phyloP scores from a whole-genome alignment of 2,113 vertebrate genomes.

The Brachyhypopomus gauderio region DNA sequence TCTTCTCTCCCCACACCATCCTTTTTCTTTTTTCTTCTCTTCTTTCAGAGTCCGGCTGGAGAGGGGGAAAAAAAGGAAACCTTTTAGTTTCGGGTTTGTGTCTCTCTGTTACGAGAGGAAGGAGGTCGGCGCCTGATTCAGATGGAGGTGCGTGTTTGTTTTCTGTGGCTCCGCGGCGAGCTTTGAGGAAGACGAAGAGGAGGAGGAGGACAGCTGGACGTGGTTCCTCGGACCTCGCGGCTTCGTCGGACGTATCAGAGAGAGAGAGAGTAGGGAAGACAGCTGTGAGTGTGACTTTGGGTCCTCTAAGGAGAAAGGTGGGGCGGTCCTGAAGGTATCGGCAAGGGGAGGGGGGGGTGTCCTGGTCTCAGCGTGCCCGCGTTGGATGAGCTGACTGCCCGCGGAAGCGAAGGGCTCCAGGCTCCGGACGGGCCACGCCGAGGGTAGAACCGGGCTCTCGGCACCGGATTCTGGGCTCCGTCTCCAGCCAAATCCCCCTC shows the following conservation, averaged over 20 bases:
- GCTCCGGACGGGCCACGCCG: constrained; percentile 30
- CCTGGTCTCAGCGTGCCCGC: constrained; percentile 22
- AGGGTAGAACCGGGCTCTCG: constrained; percentile 54
- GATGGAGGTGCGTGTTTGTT: constrained; percentile 68
- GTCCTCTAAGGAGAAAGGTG: constrained; percentile 36
- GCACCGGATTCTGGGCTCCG: constrained; percentile 39
- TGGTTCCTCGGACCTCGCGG: constrained; percentile 56
- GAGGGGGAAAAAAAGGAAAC: constrained; percentile 61
- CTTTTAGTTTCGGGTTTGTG: constrained; percentile 47
- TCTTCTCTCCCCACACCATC: constrained; percentile 31
- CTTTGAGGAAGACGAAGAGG: constrained; percentile 47
- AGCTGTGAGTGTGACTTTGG: constrained; percentile 37
- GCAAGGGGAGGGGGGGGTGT: constrained; percentile 53
- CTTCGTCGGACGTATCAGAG: constrained; percentile 40
- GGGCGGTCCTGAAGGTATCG: constrained; percentile 13
- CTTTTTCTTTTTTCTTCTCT: constrained; percentile 26
- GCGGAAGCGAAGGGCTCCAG: constrained; percentile 48
- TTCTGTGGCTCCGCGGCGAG: constrained; percentile 62
- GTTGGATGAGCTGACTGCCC: constrained; percentile 43
- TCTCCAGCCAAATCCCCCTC: constrained; percentile 52
- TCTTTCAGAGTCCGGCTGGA: constrained; percentile 49
- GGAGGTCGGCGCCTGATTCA: constrained; percentile 58
- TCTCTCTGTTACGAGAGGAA: constrained; percentile 39
- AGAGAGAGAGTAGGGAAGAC: constrained; percentile 11
- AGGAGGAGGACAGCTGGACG: constrained; percentile 58